phyloP scores from a whole-genome alignment of 2,888 invertebrate species.

The Temnothorax rugatulus region DNA sequence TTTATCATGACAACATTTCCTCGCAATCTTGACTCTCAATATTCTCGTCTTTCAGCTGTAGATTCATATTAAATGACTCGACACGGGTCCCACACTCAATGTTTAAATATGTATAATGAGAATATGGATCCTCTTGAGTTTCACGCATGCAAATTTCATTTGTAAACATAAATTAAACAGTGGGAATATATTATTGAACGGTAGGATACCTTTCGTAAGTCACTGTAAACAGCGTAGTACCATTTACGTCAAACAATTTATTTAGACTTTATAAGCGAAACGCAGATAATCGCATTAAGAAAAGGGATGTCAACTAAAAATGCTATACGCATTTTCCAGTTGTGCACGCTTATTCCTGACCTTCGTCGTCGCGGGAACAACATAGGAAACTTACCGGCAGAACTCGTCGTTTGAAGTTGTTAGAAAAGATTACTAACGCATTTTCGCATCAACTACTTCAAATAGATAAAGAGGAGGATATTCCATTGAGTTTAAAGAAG shows the following conservation, averaged over 20 bases:
- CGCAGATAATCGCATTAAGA: slow-evolving; percentile 1
- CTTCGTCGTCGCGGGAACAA: slow-evolving; percentile 33
- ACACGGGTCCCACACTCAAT: neutral
- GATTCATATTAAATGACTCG: neutral
- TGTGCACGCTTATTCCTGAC: slow-evolving; percentile 22
- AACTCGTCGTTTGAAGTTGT: slow-evolving; percentile 39
- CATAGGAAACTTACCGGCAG: slow-evolving; percentile 27
- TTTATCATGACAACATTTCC: neutral
- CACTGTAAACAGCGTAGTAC: neutral
- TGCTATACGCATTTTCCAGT: slow-evolving; percentile 1
- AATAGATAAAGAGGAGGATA: slow-evolving; percentile 35
- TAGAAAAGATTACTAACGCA: slow-evolving; percentile 44
- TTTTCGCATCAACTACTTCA: slow-evolving; percentile 43
- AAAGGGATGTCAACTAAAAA: slow-evolving; percentile 5
- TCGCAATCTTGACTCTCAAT: neutral
- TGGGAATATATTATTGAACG: neutral
- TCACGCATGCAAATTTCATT: neutral
- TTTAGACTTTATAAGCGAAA: neutral
- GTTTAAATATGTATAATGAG: neutral
- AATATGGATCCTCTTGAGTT: neutral
- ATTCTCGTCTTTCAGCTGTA: neutral
- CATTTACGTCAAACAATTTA: slow-evolving; percentile 14
- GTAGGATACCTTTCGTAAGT: neutral
- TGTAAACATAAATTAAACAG: neutral
- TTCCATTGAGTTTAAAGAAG: slow-evolving; percentile 5